These are phyloP conservation scores for Mimumesa dahlbomi DNA, from an alignment of 2,888 invertebrate species.

Conservation along the genomic window DNA sequence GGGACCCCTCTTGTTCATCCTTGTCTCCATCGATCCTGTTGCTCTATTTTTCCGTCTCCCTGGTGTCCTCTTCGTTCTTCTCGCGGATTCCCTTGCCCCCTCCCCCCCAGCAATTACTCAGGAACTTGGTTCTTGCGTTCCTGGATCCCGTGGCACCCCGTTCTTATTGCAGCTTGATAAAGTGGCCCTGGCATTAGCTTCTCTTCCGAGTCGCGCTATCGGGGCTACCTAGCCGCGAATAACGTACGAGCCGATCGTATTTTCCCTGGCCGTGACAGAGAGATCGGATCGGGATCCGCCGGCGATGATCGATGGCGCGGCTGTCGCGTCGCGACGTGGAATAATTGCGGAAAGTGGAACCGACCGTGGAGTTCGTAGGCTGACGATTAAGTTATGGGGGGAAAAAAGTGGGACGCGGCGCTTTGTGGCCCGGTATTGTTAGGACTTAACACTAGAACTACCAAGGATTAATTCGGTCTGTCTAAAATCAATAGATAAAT, in stretches of 20 bases:
- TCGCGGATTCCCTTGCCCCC: constrained; percentile 31
- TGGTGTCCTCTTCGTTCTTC: constrained; percentile 24
- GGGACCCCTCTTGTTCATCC: constrained; percentile 1
- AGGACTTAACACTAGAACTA: too few species aligned
- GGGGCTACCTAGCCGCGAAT: constrained; percentile 33
- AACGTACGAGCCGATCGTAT: constrained; percentile 49
- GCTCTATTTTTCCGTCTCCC: constrained; percentile 8
- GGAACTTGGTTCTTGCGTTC: constrained; percentile 69
- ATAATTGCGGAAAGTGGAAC: constrained; percentile 59
- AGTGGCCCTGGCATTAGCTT: constrained; percentile 64
- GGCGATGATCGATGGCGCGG: constrained; percentile 70
- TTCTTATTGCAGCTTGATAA: constrained; percentile 70
- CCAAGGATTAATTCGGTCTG: too few species aligned
- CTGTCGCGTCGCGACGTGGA: constrained; percentile 67
- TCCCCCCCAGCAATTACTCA: constrained; percentile 65
- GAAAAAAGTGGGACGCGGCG: background rate
- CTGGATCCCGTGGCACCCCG: constrained; percentile 60
- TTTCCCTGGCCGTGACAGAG: constrained; percentile 47
- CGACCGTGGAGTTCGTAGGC: constrained; percentile 8
- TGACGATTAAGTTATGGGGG: too few species aligned
- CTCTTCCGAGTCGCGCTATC: constrained; percentile 55
- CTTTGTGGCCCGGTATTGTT: too few species aligned
- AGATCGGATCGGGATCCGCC: constrained; percentile 57
- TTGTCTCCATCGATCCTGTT: constrained; percentile 18
- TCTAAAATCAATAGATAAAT: too few species aligned